Conservation (phyloP, 2,888 invertebrate species). For the Amphipoea lucens region DNA sequence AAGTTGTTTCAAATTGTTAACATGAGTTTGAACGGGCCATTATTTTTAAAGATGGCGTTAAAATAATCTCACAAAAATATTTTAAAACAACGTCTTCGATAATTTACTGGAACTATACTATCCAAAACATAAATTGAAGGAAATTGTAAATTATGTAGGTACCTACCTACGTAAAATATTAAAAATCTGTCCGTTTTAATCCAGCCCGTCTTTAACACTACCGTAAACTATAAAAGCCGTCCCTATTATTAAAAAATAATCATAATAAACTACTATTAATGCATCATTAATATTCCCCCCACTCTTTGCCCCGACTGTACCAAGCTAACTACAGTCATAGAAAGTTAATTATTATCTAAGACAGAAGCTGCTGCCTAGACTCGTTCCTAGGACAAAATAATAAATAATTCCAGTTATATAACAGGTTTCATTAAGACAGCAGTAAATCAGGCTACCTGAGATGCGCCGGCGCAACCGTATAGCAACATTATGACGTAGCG, state of each 20-base stretch:
- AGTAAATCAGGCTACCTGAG: constrained; percentile 88
- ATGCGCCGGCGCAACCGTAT: constrained; percentile 81
- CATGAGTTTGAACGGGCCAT: constrained; percentile 23
- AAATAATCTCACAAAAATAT: neutral
- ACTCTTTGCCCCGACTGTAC: constrained; percentile 49
- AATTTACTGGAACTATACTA: neutral
- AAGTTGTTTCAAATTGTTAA: constrained; percentile 25
- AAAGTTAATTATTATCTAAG: constrained; percentile 86
- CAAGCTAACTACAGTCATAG: constrained; percentile 71
- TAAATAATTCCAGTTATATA: constrained; percentile 89
- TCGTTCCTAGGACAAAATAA: constrained; percentile 86
- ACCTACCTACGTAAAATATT: neutral
- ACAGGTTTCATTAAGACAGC: constrained; percentile 89
- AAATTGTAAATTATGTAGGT: neutral
- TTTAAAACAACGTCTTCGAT: neutral
- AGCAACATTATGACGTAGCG: constrained; percentile 77
- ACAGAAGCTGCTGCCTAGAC: constrained; percentile 84
- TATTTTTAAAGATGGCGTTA: constrained; percentile 16
- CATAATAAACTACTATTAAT: constrained; percentile 55
- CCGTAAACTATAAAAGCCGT: constrained; percentile 28
- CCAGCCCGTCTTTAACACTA: neutral
- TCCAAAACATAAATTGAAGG: neutral
- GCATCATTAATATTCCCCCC: constrained; percentile 55
- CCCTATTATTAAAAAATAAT: constrained; percentile 54
- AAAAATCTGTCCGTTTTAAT: constrained; percentile 10